A percentile compares a stretch with the other conserved stretches of the same genome.
phyloP scores from a whole-genome alignment of 2,113 vertebrate genomes.

The Pholis gunnellus region DNA sequence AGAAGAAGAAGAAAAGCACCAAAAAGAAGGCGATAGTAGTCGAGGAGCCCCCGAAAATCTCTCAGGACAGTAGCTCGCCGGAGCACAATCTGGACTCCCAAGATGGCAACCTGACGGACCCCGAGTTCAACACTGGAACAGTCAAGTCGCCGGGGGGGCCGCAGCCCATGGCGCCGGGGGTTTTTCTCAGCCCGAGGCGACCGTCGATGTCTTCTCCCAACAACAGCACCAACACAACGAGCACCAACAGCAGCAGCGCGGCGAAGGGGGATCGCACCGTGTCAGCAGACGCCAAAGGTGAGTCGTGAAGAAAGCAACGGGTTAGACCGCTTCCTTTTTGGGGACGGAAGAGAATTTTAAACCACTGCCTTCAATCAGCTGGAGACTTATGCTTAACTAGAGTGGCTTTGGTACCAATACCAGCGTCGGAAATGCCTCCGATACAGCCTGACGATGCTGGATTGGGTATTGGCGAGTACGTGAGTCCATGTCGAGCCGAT shows the following conservation, averaged over 20 bases:
- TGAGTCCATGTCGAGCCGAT: no score
- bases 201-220: constrained; percentile 93
- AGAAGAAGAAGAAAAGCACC: constrained; percentile 94
- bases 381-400: no score
- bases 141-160: constrained; percentile 86
- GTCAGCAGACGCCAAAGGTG: constrained; percentile 84
- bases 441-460: no score
- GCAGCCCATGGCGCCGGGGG: constrained; percentile 95
- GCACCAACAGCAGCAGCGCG: constrained; percentile 68
- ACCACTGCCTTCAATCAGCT: no score
- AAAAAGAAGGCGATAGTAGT: constrained; percentile 91
- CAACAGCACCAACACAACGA: constrained; percentile 87
- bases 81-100: constrained; percentile 90
- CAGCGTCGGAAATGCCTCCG: no score
- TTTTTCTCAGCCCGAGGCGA: constrained; percentile 94
- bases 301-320: not conserved
- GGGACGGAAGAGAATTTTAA: no score
- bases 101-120: constrained; percentile 91
- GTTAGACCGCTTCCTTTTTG: not conserved
- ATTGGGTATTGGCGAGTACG: no score
- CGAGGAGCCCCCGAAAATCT: constrained; percentile 84
- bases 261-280: constrained; percentile 87
- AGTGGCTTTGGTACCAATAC: no score
- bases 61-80: constrained; percentile 93
- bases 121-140: constrained; percentile 90